These are phyloP conservation scores for Drosophila trichaetosa DNA, from an alignment of 2,888 invertebrate species.

Conservation along the genomic window DNA sequence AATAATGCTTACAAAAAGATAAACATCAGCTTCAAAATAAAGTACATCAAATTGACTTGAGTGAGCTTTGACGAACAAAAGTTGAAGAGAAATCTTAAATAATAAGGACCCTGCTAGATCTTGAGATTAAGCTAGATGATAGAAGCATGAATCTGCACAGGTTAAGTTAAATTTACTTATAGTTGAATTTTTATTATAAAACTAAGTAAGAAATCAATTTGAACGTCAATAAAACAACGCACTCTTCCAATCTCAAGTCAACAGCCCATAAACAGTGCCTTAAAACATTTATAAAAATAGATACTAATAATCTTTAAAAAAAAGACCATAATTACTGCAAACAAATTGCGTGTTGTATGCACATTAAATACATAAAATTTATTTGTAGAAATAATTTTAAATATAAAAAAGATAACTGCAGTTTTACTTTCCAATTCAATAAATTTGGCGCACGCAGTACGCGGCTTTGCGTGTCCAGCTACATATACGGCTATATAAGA, in stretches of 20 bases:
- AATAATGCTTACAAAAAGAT: neutral
- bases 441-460: slow-evolving; percentile 66
- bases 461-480: slow-evolving; percentile 42
- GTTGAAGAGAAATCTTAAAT: neutral
- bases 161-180: neutral
- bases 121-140: neutral
- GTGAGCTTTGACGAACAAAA: neutral
- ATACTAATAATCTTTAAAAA: slow-evolving; percentile 32
- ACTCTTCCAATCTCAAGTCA: slow-evolving; percentile 55
- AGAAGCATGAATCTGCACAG: neutral
- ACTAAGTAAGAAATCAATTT: slow-evolving; percentile 37
- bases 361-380: slow-evolving; percentile 51
- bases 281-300: slow-evolving; percentile 31
- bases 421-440: slow-evolving; percentile 77
- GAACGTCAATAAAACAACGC: slow-evolving; percentile 14
- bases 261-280: slow-evolving; percentile 35
- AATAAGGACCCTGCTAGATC: neutral
- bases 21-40: neutral
- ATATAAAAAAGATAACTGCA: slow-evolving; percentile 62
- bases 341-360: slow-evolving; percentile 61
- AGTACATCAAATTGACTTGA: neutral
- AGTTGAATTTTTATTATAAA: neutral
- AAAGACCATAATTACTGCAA: slow-evolving; percentile 54
- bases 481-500: neutral
- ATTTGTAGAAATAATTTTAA: slow-evolving; percentile 73